Evolutionary conservation across 2,113 vertebrate species (phyloP), one percentile per base, ranked within the genome.

Genomic region (Eclectus roratus): DNA sequence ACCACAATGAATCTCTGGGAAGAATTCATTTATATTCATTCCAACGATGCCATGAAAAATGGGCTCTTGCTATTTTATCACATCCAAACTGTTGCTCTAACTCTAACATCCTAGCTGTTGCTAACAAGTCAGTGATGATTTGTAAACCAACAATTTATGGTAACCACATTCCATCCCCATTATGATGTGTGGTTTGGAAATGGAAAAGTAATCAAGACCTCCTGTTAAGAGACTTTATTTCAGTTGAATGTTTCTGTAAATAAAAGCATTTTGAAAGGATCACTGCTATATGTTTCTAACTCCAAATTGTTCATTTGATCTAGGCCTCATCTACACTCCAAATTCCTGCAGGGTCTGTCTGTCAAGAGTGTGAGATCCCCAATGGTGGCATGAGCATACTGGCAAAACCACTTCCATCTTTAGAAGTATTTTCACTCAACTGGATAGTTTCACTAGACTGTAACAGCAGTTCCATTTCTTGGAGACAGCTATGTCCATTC

Each of bases 91-190:
- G 93, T 96, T 96, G 93, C 93, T 97, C 90, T 96, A 95, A 86
- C 76, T 96, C 93, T 85, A 95, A 94, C 89, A 87, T 97, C 91
- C 86, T 93, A 94, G 96, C 86, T 91, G 89, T 95, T 96, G 93
- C 96, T 96, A 97, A 96, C 93, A 97, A 96, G 95, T 90, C 94
- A 93, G 94, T 96, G 96, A 96, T 95, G 96, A 95, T 95, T 97
- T 96, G 95, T 95, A 96, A 96, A 97, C 93, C 95, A 97, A 96
- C 94, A 96, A 96, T 97, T 97, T 95, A 96, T 96, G 94, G 92
- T 92, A 91, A 97, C 94, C 93, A 94, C 92, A 95, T 96, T 96
- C 94, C 96, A 96, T 91, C 93, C 80, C 90, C 61, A 96, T 96
- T 97, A 96, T 96, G 93, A 95, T 95, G 92, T 96, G 95, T 74